phyloP scores from a whole-genome alignment of 2,113 vertebrate genomes.

The Ginglymostoma cirratum region DNA sequence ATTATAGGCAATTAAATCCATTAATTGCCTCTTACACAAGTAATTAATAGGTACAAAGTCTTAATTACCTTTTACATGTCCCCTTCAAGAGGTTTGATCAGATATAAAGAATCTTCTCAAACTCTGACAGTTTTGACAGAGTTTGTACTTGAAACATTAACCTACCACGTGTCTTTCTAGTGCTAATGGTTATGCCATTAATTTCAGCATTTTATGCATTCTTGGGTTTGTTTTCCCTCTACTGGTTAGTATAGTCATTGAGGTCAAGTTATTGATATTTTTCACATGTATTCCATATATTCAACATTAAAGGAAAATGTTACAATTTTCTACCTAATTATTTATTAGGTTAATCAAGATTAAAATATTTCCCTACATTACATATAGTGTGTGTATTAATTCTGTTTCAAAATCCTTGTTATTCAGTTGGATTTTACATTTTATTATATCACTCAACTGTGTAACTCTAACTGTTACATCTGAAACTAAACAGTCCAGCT shows the following conservation, averaged over 20 bases:
- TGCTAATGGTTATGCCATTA: neutral
- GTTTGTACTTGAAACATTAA: neutral
- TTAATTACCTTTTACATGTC: neutral
- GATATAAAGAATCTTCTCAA: neutral
- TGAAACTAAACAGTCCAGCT: neutral
- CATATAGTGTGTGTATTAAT: neutral
- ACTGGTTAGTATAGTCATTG: neutral
- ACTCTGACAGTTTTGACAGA: neutral
- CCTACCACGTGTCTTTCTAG: neutral
- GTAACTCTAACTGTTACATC: neutral
- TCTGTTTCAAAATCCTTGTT: neutral
- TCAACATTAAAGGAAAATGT: neutral
- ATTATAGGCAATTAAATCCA: neutral
- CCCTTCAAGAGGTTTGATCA: neutral
- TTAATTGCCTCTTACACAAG: neutral
- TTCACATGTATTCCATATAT: neutral
- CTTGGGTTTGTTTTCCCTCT: neutral
- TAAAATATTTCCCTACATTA: neutral
- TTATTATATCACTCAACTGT: neutral
- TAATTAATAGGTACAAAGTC: neutral
- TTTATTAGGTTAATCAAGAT: neutral
- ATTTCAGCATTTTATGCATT: constrained; percentile 18
- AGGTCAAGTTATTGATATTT: neutral
- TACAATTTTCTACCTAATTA: neutral
- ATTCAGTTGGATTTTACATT: neutral